Percentiles rank a stretch among this genome's conserved stretches.
Evolutionary conservation across 2,888 invertebrate species (phyloP).

Genomic region (Willowsia nigromaculata): DNA sequence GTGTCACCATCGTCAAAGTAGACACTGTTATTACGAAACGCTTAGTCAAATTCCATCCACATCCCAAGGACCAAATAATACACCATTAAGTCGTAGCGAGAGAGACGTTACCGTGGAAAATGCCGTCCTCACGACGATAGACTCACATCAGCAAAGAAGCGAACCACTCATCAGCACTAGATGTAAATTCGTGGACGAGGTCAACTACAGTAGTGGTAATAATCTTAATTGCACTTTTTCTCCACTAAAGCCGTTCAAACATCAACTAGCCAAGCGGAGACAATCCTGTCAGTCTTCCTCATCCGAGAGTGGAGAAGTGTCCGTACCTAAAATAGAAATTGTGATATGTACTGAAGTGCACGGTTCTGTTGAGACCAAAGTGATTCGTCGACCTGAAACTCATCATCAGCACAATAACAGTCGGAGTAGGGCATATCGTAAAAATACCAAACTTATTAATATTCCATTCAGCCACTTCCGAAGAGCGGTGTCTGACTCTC

Average conservation of each 20-base stretch:
- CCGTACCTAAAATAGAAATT: conserved; percentile 69
- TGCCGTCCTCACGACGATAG: not conserved
- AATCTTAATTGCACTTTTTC: conserved; percentile 12
- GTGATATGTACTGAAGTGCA: conserved; percentile 69
- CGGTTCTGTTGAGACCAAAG: conserved; percentile 64
- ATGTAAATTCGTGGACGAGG: not conserved
- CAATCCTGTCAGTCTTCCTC: conserved; percentile 43
- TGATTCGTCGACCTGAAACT: conserved; percentile 42
- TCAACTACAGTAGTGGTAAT: not conserved
- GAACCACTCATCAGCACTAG: not conserved
- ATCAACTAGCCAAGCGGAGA: not conserved
- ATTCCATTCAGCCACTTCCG: conserved; percentile 29
- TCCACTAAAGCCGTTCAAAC: not conserved
- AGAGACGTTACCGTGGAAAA: conserved; percentile 8
- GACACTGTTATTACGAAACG: not conserved
- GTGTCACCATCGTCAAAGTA: not conserved
- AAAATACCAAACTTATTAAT: not conserved
- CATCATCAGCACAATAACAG: not conserved
- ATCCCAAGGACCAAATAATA: conserved; percentile 30
- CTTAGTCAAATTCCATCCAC: conserved; percentile 30
- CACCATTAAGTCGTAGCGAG: not conserved
- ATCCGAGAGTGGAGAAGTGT: conserved; percentile 22
- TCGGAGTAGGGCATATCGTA: conserved; percentile 8
- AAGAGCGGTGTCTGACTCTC: conserved; percentile 60
- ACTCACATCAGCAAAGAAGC: not conserved